Base-by-base conservation (phyloP, 2,888 invertebrate species). In the Ophraella communa region DNA sequence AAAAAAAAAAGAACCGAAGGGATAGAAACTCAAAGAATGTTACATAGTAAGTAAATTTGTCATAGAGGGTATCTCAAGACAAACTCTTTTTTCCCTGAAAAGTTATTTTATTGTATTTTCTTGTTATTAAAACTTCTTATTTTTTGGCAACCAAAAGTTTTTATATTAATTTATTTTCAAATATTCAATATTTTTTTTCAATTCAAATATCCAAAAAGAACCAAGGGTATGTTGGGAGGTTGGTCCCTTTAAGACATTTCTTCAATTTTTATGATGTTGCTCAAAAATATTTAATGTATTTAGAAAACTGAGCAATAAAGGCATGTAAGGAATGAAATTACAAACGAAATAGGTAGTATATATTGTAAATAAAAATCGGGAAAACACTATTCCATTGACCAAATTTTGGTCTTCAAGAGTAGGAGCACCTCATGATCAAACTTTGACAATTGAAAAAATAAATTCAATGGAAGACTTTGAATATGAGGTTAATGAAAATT, bases 101-200 rank as follows among this genome's bases (percentile, higher is more conserved):
- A n/a, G n/a, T n/a, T n/a, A n/a, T n/a, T 18, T 59, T 17, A 51
- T 45, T 58, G 4, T 30, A 23, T 49, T 20, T 59, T 47, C 35
- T 45, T 27, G 47, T 21, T 57, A 21, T 30, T 30, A 10, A 30
- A 5, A 10, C 10, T 30, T 24, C 30, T n/a, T n/a, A n/a, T 30
- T 30, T 8, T 30, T 8, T 30, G 10, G 10, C 10, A 30, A 11
- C 10, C 30, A 30, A 11, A 7, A 30, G 10, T 30, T 30, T 30
- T 30, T 10, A 10, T 30, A 1, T 10, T 30, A 10, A 10, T 30
- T 7, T 5, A 2, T 5, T 11, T 11, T 30, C n/a, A 30, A 8
- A 30, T 10, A 30, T 10, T 8, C 7, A 24, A 30, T 30, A 10
- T 10, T 30, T 30, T 10, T 30, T 30, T 8, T 10, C 30, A 11